These are phyloP conservation scores for Pampus argenteus DNA, from an alignment of 2,797 vertebrate genomes.

Conservation along the genomic window DNA sequence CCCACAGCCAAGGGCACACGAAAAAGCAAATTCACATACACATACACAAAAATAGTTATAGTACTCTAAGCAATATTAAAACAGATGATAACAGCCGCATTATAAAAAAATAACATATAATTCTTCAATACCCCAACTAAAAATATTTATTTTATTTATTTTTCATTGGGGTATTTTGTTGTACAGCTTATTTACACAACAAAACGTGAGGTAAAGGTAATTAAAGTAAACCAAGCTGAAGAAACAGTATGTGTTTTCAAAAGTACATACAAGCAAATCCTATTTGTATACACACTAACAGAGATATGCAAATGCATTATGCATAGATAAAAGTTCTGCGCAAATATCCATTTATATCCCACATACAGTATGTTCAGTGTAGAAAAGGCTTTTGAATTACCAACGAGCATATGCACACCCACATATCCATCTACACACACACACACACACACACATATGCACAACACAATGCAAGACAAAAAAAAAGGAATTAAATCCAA, in stretches of 20 bases:
- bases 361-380: not conserved
- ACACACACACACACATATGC: constrained; percentile 6
- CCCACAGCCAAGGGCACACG: not conserved
- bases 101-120: not conserved
- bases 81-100: not conserved
- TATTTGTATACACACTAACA: not conserved
- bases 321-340: not conserved
- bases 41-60: too few relatives aligned
- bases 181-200: not conserved
- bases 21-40: not conserved
- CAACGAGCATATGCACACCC: not conserved
- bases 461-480: constrained; percentile 10
- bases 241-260: not conserved
- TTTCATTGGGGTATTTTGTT: not conserved
- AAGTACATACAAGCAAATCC: not conserved
- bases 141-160: not conserved
- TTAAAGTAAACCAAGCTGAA: not conserved
- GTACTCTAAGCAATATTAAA: not conserved
- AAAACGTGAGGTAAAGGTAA: not conserved
- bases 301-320: not conserved
- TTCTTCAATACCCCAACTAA: not conserved
- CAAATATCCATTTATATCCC: constrained; percentile 1
- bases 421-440: not conserved
- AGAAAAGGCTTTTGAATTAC: constrained; percentile 4
- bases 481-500: constrained; percentile 18